Conservation (phyloP, 2,113 vertebrate species). For the Sterrhoptilus dennistouni region DNA sequence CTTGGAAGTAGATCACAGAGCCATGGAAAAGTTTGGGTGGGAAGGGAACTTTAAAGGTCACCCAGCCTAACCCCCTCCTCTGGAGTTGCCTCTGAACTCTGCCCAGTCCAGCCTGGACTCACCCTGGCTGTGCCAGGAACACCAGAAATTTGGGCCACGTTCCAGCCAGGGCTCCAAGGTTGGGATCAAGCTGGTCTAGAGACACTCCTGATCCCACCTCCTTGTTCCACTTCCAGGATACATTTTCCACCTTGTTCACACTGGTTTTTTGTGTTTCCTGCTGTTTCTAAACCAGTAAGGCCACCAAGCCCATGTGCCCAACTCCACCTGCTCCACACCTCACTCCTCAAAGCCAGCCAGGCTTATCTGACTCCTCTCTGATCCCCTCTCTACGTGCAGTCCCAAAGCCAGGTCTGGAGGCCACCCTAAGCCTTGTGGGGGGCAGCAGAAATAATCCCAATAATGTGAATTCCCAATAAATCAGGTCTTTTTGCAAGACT, state of each 20-base stretch:
- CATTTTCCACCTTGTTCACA: background rate
- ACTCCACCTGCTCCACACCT: background rate
- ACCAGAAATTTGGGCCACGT: background rate
- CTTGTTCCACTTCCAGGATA: background rate
- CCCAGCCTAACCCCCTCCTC: background rate
- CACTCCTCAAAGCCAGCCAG: background rate
- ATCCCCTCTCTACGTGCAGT: background rate
- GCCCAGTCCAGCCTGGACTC: background rate
- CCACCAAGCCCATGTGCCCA: background rate
- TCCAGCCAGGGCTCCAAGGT: background rate
- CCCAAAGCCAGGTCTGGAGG: background rate
- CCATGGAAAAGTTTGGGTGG: background rate
- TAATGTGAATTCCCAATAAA: background rate
- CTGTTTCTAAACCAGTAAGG: background rate
- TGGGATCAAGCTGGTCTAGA: background rate
- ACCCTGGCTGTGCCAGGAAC: background rate
- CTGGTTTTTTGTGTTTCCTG: background rate
- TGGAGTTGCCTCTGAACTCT: background rate
- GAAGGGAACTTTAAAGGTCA: background rate
- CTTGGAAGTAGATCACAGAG: background rate
- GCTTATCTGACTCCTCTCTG: background rate
- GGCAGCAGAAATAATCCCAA: background rate
- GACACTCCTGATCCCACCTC: background rate
- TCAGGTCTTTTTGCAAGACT: background rate
- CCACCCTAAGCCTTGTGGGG: background rate